A percentile compares a stretch with the other conserved stretches of the same genome.
Conservation (phyloP, 2,797 vertebrate species). For the Pseudochaenichthys georgianus region DNA sequence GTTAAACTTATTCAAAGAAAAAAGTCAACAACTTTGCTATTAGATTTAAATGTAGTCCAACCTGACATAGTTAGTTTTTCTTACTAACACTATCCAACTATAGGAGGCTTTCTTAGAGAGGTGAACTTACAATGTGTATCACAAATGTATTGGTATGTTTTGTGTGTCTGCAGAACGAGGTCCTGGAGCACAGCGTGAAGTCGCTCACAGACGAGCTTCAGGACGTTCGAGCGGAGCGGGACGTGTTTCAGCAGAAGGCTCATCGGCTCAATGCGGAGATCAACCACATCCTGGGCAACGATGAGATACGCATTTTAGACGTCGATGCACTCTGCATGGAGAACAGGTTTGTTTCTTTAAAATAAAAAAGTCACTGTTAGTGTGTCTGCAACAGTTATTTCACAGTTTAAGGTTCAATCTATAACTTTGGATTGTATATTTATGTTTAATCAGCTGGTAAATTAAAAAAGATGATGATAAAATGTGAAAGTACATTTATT, state of each 20-base stretch:
- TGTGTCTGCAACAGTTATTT: neutral
- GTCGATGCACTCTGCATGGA: conserved; percentile 98
- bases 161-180: conserved; percentile 86
- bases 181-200: conserved; percentile 91
- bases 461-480: neutral
- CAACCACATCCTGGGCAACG: conserved; percentile 93
- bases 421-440: neutral
- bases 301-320: conserved; percentile 91
- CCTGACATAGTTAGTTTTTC: too few relatives aligned
- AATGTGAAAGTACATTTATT: neutral
- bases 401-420: neutral
- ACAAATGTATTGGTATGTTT: neutral
- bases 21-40: too few relatives aligned
- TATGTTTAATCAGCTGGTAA: neutral
- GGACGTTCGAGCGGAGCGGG: conserved; percentile 92
- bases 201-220: conserved; percentile 93
- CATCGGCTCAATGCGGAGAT: conserved; percentile 95
- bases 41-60: too few relatives aligned
- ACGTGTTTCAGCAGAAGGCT: conserved; percentile 95
- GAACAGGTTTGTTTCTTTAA: conserved; percentile 88
- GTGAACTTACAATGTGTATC: neutral
- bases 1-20: too few relatives aligned
- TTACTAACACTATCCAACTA: too few relatives aligned
- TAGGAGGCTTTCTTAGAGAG: neutral
- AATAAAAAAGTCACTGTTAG: neutral